These are phyloP conservation scores for Amiota minor DNA, from an alignment of 2,888 invertebrate genomes.

Conservation along the genomic window DNA sequence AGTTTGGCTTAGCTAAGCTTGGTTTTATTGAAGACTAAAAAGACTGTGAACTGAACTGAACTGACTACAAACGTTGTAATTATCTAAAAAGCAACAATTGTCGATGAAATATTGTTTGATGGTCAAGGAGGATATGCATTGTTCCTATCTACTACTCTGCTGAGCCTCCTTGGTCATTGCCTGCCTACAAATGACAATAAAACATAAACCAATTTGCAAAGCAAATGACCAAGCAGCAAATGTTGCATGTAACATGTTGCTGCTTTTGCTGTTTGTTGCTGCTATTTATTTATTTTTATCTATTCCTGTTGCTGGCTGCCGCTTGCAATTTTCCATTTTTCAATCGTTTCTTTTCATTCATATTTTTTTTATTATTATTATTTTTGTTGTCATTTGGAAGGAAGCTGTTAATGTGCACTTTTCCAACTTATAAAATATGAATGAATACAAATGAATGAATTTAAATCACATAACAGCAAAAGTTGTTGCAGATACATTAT, in stretches of 20 bases:
- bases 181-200: conserved; percentile 48
- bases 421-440: conserved; percentile 43
- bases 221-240: conserved; percentile 47
- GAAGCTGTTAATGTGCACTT: conserved; percentile 55
- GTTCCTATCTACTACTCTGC: conserved; percentile 14
- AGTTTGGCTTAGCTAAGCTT: conserved; percentile 36
- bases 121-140: not conserved
- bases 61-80: conserved; percentile 18
- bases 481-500: conserved; percentile 48
- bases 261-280: conserved; percentile 47
- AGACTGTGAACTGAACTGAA: conserved; percentile 32
- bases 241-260: conserved; percentile 11
- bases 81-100: conserved; percentile 25
- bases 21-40: conserved; percentile 10
- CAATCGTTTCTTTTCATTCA: conserved; percentile 34
- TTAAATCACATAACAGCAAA: conserved; percentile 42
- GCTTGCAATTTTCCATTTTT: conserved; percentile 49
- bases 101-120: conserved; percentile 23
- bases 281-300: conserved; percentile 46
- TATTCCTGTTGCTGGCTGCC: not conserved
- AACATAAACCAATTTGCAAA: conserved; percentile 59
- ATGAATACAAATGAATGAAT: conserved; percentile 44
- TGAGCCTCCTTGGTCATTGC: conserved; percentile 46
- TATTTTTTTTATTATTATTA: conserved; percentile 32
- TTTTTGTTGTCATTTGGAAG: conserved; percentile 48